Evolutionary conservation across 2,797 vertebrate genomes (phyloP).

Genomic region (Catostomus latipinnis): DNA sequence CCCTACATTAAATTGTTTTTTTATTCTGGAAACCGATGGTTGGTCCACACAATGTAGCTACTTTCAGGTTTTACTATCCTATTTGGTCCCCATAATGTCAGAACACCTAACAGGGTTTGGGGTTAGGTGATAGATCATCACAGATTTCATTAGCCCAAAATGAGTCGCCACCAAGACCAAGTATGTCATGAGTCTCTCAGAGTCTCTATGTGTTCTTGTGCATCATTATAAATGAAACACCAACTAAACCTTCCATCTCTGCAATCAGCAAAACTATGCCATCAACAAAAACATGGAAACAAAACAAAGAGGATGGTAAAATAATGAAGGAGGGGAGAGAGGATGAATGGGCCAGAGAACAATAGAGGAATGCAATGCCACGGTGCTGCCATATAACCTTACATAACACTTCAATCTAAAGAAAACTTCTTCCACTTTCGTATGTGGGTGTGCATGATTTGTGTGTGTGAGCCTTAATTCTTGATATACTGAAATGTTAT

Average conservation of each 20-base stretch:
- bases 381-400: neutral
- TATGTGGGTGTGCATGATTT: neutral
- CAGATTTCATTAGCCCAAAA: too few species aligned
- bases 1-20: too few species aligned
- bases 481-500: neutral
- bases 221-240: constrained; percentile 46
- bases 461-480: neutral
- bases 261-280: constrained; percentile 50
- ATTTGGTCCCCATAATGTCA: too few species aligned
- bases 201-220: constrained; percentile 1
- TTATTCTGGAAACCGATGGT: too few species aligned
- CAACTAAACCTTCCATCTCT: constrained; percentile 27
- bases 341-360: constrained; percentile 9
- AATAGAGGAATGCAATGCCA: neutral
- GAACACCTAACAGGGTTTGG: too few species aligned
- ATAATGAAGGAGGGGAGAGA: constrained; percentile 10
- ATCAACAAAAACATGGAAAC: constrained; percentile 8
- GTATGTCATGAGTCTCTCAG: too few species aligned
- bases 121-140: too few species aligned
- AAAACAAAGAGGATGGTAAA: constrained; percentile 10
- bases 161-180: too few species aligned
- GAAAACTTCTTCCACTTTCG: neutral
- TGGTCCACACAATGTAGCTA: too few species aligned
- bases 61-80: too few species aligned
- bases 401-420: neutral